These are phyloP conservation scores for Epizoanthus scotinus DNA, from an alignment of 92 coral and sea anemone genomes.

Conservation along the genomic window DNA sequence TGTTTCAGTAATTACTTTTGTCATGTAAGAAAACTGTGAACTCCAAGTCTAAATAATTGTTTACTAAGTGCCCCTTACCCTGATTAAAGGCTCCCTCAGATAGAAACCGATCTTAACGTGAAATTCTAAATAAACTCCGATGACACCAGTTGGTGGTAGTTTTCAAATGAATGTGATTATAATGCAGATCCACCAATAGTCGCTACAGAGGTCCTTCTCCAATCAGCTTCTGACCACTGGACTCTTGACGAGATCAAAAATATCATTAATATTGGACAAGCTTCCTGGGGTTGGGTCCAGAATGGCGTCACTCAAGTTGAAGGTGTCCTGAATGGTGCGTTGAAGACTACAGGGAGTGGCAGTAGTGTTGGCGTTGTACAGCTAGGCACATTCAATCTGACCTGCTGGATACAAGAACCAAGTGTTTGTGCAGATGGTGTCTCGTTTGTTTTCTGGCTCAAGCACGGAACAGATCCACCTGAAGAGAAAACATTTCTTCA, in stretches of 20 bases:
- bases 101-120: too few relatives aligned
- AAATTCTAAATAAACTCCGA: too few relatives aligned
- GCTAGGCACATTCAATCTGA: neutral
- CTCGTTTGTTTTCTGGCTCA: conserved; percentile 31
- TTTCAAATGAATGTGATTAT: neutral
- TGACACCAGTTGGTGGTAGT: too few relatives aligned
- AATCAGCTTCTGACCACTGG: conserved; percentile 31
- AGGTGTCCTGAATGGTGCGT: conserved; percentile 25
- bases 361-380: neutral
- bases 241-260: conserved; percentile 5
- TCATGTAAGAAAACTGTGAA: too few relatives aligned
- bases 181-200: neutral
- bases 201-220: neutral
- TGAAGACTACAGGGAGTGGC: conserved; percentile 6
- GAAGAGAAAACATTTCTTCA: conserved; percentile 25
- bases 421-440: conserved; percentile 6
- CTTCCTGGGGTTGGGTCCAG: conserved; percentile 13
- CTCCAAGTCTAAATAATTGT: too few relatives aligned
- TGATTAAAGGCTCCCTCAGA: too few relatives aligned
- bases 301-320: conserved; percentile 27
- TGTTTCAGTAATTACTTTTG: too few relatives aligned
- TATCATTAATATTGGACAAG: neutral
- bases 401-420: conserved; percentile 20
- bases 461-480: conserved; percentile 5
- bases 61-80: too few relatives aligned